phyloP scores from a whole-genome alignment of 2,797 vertebrate genomes.

The Eleutherodactylus coqui region DNA sequence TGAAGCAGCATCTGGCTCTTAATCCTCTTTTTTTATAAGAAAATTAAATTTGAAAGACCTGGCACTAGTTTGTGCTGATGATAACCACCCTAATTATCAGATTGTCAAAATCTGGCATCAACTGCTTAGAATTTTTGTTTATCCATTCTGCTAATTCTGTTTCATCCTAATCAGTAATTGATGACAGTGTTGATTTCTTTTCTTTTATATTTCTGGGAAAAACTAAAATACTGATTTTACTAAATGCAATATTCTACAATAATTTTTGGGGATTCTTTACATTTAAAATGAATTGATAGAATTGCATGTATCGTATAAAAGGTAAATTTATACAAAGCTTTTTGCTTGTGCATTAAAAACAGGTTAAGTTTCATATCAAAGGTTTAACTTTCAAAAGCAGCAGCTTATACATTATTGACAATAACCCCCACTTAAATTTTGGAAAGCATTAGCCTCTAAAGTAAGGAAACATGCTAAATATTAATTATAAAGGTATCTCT shows the following conservation, averaged over 20 bases:
- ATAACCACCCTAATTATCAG: conserved; percentile 46
- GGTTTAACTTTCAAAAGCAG: too few relatives aligned
- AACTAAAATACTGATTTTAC: background rate
- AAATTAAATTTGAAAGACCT: conserved; percentile 44
- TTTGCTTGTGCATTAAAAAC: too few relatives aligned
- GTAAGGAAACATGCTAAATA: too few relatives aligned
- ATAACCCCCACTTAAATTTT: too few relatives aligned
- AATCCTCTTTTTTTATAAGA: conserved; percentile 41
- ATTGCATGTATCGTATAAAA: background rate
- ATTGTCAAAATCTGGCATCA: conserved; percentile 43
- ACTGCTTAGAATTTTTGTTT: conserved; percentile 12
- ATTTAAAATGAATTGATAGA: background rate
- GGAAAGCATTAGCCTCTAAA: too few relatives aligned
- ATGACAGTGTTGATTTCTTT: conserved; percentile 25
- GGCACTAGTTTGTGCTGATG: conserved; percentile 44
- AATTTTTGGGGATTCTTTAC: background rate
- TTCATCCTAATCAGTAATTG: conserved; percentile 34
- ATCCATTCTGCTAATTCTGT: conserved; percentile 29
- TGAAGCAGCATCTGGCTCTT: conserved; percentile 25
- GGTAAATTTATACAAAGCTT: too few relatives aligned
- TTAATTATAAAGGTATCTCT: too few relatives aligned
- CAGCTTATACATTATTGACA: too few relatives aligned
- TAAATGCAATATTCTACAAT: background rate
- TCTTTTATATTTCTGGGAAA: conserved; percentile 5
- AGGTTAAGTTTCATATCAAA: too few relatives aligned